Percentiles rank a stretch among this genome's conserved stretches.
These are phyloP conservation scores for Thripadectes ignobilis DNA, from an alignment of 2,797 vertebrate genomes.

Conservation along the genomic window DNA sequence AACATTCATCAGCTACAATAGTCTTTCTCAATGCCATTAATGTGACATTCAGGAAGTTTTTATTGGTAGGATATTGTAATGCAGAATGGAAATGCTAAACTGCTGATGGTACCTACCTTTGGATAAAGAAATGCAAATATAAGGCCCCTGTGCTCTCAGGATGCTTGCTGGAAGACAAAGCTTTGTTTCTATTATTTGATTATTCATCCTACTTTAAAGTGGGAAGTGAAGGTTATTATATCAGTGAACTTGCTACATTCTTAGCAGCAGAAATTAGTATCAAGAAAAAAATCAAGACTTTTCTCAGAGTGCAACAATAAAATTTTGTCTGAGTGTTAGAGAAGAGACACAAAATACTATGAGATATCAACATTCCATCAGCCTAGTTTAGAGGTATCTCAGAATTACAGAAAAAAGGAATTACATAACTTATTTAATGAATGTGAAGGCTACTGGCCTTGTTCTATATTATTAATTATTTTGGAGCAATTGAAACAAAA, in stretches of 20 bases:
- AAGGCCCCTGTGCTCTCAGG: neutral
- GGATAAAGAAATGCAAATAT: neutral
- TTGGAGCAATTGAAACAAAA: neutral
- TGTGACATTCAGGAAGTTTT: neutral
- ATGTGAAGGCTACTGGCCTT: neutral
- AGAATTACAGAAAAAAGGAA: neutral
- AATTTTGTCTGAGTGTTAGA: neutral
- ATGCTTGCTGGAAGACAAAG: neutral
- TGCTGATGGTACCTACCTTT: neutral
- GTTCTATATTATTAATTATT: neutral
- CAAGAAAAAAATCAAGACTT: neutral
- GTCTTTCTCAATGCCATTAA: neutral
- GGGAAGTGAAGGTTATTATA: neutral
- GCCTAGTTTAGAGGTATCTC: neutral
- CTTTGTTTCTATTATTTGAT: neutral
- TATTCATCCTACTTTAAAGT: neutral
- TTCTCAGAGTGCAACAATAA: neutral
- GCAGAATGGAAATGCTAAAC: neutral
- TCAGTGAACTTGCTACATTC: neutral
- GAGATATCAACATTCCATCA: neutral
- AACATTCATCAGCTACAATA: neutral
- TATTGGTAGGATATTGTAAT: neutral
- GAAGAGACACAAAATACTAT: neutral
- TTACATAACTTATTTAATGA: neutral
- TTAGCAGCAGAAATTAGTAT: neutral